Evolutionary conservation across 2,113 vertebrate species (phyloP).

Genomic region (Dipodomys stephensi): DNA sequence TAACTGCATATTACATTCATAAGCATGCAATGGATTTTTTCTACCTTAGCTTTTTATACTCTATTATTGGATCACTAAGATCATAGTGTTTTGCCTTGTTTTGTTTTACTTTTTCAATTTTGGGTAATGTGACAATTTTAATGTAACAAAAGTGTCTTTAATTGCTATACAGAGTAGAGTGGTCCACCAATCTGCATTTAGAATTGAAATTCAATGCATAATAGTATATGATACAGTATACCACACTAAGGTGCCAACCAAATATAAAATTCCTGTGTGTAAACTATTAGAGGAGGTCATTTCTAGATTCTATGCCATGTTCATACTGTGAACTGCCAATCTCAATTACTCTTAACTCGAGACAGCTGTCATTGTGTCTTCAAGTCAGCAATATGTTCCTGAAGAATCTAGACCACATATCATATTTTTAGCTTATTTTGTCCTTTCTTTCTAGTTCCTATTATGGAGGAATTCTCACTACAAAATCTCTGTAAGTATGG

Average conservation of each 20-base stretch:
- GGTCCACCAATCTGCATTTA: slow-evolving; percentile 8
- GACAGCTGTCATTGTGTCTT: not conserved
- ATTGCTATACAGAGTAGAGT: not conserved
- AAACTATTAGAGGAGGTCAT: not conserved
- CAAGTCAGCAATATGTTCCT: not conserved
- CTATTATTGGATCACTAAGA: not conserved
- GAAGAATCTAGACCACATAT: not conserved
- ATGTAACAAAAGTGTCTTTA: slow-evolving; percentile 18
- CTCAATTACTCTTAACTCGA: not conserved
- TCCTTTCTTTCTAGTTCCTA: not conserved
- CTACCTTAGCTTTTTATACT: slow-evolving; percentile 22
- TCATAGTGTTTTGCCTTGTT: not conserved
- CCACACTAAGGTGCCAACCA: not conserved
- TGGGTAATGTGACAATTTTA: not conserved
- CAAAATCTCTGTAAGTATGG: not conserved
- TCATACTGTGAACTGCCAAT: not conserved
- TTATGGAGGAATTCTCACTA: not conserved
- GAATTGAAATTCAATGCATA: slow-evolving; percentile 15
- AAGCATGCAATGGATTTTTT: not conserved
- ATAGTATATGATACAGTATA: slow-evolving; percentile 3
- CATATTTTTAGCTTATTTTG: not conserved
- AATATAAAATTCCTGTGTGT: not conserved
- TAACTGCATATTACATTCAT: not conserved
- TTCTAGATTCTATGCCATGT: not conserved
- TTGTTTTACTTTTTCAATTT: no score